A percentile compares a stretch with the other conserved stretches of the same genome.
phyloP scores from a whole-genome alignment of 35 echinoderm and acorn worm genomes.

The Ophioderma brevispina region DNA sequence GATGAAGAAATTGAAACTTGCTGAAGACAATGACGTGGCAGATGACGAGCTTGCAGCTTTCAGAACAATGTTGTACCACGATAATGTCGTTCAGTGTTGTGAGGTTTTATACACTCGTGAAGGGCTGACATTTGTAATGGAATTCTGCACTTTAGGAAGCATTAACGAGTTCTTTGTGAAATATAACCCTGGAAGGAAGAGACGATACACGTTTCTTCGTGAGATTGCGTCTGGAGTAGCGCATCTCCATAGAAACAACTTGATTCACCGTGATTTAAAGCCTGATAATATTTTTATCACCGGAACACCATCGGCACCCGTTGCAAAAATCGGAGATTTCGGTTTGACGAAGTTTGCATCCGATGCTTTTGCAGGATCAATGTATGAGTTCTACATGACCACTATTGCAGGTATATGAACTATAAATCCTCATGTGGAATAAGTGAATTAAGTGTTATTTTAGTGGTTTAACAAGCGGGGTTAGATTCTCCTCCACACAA shows the following conservation, averaged over 20 bases:
- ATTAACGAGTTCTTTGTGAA: background rate
- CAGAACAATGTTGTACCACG: background rate
- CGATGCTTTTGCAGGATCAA: background rate
- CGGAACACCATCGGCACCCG: background rate
- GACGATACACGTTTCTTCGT: background rate
- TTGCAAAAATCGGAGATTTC: background rate
- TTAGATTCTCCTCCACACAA: too few relatives aligned
- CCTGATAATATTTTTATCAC: background rate
- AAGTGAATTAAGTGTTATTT: too few relatives aligned
- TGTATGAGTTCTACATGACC: background rate
- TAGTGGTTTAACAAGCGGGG: too few relatives aligned
- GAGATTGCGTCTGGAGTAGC: background rate
- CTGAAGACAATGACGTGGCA: background rate
- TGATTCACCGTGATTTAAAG: background rate
- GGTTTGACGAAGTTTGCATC: background rate
- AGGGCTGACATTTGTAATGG: background rate
- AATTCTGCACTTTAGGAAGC: background rate
- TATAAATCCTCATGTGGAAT: too few relatives aligned
- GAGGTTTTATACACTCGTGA: background rate
- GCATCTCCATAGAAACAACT: background rate
- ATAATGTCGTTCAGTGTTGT: background rate
- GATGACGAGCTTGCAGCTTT: background rate
- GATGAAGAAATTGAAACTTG: background rate
- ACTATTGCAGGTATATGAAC: background rate
- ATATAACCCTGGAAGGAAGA: background rate